Percentiles rank a stretch among this genome's conserved stretches.
These are phyloP conservation scores for Hydrocynus forskahlii DNA, from an alignment of 2,797 vertebrate genomes.

Conservation along the genomic window DNA sequence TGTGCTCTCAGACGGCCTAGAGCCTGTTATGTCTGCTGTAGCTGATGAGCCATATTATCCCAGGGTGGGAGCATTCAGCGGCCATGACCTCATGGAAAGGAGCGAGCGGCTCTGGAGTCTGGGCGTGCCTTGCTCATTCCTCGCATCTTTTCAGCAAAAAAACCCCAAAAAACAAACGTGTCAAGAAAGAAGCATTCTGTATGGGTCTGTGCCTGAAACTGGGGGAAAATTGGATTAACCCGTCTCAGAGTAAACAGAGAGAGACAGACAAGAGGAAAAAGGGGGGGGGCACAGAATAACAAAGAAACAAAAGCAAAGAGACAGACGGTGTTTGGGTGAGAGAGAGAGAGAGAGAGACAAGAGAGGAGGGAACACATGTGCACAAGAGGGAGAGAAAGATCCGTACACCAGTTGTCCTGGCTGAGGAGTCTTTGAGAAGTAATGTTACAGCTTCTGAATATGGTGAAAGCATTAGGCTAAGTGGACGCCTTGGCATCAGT, in stretches of 20 bases:
- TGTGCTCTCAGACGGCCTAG: constrained; percentile 17
- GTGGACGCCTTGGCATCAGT: constrained; percentile 49
- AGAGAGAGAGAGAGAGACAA: background rate
- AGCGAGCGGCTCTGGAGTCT: constrained; percentile 9
- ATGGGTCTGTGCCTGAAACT: constrained; percentile 18
- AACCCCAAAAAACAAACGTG: background rate
- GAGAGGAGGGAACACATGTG: constrained; percentile 44
- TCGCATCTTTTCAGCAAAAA: constrained; percentile 16
- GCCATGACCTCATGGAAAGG: constrained; percentile 44
- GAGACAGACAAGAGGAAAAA: constrained; percentile 19
- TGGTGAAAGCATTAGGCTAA: constrained; percentile 64
- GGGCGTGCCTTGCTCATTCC: constrained; percentile 16
- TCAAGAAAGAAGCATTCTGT: constrained; percentile 20
- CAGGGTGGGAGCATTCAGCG: constrained; percentile 3
- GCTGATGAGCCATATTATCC: constrained; percentile 5
- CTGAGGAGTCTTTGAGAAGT: constrained; percentile 48
- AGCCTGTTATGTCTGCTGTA: constrained; percentile 32
- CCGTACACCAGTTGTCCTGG: constrained; percentile 40
- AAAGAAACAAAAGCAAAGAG: constrained; percentile 10
- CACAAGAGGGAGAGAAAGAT: constrained; percentile 42
- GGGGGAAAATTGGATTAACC: constrained; percentile 25
- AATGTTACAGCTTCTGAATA: constrained; percentile 33
- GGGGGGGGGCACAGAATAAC: background rate
- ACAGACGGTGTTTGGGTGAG: constrained; percentile 5
- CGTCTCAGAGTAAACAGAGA: constrained; percentile 23